phyloP scores from a whole-genome alignment of 2,113 vertebrate species.

The Baryphthengus martii region DNA sequence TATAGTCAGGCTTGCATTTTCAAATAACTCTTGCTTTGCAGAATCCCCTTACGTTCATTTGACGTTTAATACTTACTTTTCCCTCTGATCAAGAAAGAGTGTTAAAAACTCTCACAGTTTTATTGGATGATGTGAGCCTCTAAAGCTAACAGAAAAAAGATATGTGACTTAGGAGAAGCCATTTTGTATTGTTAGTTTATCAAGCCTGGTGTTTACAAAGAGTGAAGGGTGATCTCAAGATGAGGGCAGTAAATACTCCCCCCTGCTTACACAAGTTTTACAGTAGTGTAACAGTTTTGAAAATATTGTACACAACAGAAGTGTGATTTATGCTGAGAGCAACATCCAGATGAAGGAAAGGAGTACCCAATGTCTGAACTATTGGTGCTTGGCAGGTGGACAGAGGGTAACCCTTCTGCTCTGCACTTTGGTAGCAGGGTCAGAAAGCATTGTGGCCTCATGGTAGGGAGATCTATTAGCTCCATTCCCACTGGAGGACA shows the following conservation, averaged over 20 bases:
- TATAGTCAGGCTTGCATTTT: not conserved
- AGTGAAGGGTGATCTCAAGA: not conserved
- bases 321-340: not conserved
- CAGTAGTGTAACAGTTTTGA: not conserved
- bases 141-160: not conserved
- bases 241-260: not conserved
- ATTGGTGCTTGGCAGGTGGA: not conserved
- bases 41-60: not conserved
- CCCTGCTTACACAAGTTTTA: not conserved
- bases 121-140: not conserved
- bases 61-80: not conserved
- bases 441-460: accelerated
- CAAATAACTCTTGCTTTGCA: not conserved
- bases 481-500: not conserved
- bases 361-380: not conserved
- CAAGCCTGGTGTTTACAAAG: not conserved
- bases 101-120: not conserved
- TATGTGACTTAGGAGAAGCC: not conserved
- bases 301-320: not conserved
- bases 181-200: not conserved
- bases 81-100: not conserved
- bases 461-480: not conserved
- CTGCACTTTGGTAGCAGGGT: accelerated
- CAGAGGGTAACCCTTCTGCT: not conserved
- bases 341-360: not conserved